Evolutionary conservation across 1,140 invertebrate species (phyloP), one percentile per base, ranked within the genome.

Genomic region (Pogonus chalceus): DNA sequence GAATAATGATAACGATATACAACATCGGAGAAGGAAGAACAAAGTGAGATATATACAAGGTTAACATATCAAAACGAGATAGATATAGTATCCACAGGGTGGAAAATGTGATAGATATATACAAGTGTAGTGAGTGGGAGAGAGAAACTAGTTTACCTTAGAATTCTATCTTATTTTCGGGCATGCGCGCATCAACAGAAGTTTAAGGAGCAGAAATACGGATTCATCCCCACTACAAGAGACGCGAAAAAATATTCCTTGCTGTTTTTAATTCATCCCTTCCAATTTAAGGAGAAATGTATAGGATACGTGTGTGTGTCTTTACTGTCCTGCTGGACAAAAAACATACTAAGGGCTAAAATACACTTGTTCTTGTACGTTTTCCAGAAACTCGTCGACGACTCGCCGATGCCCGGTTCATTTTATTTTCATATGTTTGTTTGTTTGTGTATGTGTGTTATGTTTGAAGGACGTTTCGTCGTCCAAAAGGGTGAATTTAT

Each of bases 41-140:
- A n/a, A 18, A 31, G 52, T 53, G 39, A 53, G 53, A 54, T 58
- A 59, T 65, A 67, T 67, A 65, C 68, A 69, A 69, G 68, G 67
- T 66, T 65, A 62, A 49, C 61, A 65, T 59, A 63, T 64, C 57
- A 60, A 55, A 69, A 66, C 67, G 66, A 68, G 67, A 69, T 67
- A 65, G 62, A 63, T 65, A 62, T 62, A 63, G 64, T 62, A 64
- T 59, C 60, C 62, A 63, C 56, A 31, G 26, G 26, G 56, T 54
- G 53, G 53, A 49, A 58, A 65, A 49, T 51, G 55, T 58, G 62
- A 63, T 43, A 47, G 55, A 58, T 52, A 57, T 60, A 63, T 59
- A 52, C 63, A 63, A 62, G 64, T 61, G 52, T 54, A 56, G 59
- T 1, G 49, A 9, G 24, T 2, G 58, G 61, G 48, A 23, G 60